Evolutionary conservation across 2,797 vertebrate genomes (phyloP), one percentile per base, ranked within the genome.

Genomic region (Dicrostonyx torquatus): DNA sequence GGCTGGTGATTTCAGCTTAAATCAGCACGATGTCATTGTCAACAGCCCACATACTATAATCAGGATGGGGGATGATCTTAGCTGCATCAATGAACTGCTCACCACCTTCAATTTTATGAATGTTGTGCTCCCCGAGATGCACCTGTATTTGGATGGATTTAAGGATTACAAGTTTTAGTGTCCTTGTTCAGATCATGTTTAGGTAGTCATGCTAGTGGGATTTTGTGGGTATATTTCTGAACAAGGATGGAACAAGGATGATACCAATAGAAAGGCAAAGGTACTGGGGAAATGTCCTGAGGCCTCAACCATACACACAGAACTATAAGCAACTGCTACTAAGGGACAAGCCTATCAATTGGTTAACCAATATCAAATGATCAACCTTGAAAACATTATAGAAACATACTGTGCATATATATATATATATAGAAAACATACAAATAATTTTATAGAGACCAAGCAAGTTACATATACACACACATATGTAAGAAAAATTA

Each of bases 21-120:
- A 98, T 96, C 84, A 98, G 75, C 97, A 98, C 97, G 89, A 97
- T 97, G 87, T 98, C 97, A 6, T 97, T 97, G n/a, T 98, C 78
- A 0, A 89, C 0, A 15, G 53, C 87, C 0, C 0, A 0, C 2
- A 1, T 0, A 4, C 90, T 60, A 50, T 90, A 98, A 0, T 72
- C 26, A 43, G 97, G 94, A 76, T 98, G 97, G 9, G 1, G 22
- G 72, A 97, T 97, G 53, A 96, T 22, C 86, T 97, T 95, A 55
- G 89, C 50, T 0, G 91, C 48, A 0, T 86, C 31, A n/a, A 97
- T 96, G 80, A 96, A 97, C 34, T 98, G 96, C 88, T 97, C 96
- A 0, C 9, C 11, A 3, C 97, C 97, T 55, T 98, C 97, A 1
- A 17, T 0, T 18, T 78, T n/a, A 0, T 86, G 13, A 26, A 97